Conservation (phyloP, 2,797 vertebrate genomes). For the Oreochromis mossambicus region DNA sequence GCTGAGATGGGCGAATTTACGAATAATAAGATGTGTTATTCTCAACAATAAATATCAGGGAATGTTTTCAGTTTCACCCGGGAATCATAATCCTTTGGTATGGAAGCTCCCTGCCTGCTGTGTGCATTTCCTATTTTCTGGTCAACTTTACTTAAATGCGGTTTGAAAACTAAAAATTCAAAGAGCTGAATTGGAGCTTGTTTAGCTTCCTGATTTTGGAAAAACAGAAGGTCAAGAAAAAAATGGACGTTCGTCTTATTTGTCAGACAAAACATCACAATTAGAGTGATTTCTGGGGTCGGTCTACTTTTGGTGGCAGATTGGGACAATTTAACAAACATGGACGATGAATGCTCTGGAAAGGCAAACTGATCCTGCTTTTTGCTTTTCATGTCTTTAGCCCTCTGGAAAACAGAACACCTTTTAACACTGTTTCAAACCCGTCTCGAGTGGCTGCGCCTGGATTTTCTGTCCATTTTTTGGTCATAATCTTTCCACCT, state of each 20-base stretch:
- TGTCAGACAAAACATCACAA: background rate
- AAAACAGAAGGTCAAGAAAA: background rate
- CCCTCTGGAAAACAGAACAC: background rate
- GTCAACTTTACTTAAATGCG: background rate
- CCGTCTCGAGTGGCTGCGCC: background rate
- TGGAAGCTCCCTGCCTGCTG: background rate
- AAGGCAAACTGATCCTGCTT: background rate
- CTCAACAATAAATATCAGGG: background rate
- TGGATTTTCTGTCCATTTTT: background rate
- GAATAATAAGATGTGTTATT: background rate
- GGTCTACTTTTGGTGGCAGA: background rate
- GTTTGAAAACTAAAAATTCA: too few species aligned
- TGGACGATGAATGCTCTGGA: background rate
- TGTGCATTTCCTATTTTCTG: background rate
- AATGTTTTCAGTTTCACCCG: background rate
- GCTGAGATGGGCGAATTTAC: background rate
- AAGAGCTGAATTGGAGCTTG: background rate
- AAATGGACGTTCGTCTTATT: background rate
- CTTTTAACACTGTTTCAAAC: background rate
- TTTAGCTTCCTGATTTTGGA: background rate
- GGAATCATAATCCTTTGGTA: background rate
- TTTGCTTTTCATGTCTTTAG: background rate
- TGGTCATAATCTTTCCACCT: background rate
- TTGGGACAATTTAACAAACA: background rate
- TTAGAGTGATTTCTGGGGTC: background rate